phyloP scores from a whole-genome alignment of 2,797 vertebrate genomes.

The Hypotaenidia okinawae region DNA sequence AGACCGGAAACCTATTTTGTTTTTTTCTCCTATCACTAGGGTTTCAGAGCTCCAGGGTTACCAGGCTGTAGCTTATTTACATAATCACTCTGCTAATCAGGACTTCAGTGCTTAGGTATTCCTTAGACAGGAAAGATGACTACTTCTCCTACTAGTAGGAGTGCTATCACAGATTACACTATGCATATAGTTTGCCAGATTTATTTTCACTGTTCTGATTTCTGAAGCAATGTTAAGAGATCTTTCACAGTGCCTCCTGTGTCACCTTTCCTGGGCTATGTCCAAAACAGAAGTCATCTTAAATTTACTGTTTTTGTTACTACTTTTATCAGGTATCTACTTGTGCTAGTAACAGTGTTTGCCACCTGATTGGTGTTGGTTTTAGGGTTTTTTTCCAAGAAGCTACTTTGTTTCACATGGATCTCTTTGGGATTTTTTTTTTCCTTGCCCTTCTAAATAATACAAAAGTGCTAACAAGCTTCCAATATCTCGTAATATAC shows the following conservation, averaged over 20 bases:
- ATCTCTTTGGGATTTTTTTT: not conserved
- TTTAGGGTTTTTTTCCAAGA: not conserved
- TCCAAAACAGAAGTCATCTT: not conserved
- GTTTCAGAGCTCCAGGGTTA: not conserved
- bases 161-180: not conserved
- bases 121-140: not conserved
- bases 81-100: not conserved
- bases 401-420: not conserved
- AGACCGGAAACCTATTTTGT: not conserved
- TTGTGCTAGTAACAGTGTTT: not conserved
- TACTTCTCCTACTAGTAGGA: not conserved
- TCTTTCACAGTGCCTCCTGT: not conserved
- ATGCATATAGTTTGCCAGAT: not conserved
- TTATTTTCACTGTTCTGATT: not conserved
- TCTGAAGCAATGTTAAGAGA: not conserved
- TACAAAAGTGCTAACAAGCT: not conserved
- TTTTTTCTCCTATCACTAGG: not conserved
- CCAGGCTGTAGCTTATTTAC: not conserved
- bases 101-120: not conserved
- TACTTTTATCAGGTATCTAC: not conserved
- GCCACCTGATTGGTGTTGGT: not conserved
- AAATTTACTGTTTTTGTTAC: not conserved
- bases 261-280: not conserved
- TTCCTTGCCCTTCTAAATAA: not conserved
- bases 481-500: accelerated